Base-by-base conservation (phyloP, 2,113 vertebrate genomes). In the Isichthys henryi region DNA sequence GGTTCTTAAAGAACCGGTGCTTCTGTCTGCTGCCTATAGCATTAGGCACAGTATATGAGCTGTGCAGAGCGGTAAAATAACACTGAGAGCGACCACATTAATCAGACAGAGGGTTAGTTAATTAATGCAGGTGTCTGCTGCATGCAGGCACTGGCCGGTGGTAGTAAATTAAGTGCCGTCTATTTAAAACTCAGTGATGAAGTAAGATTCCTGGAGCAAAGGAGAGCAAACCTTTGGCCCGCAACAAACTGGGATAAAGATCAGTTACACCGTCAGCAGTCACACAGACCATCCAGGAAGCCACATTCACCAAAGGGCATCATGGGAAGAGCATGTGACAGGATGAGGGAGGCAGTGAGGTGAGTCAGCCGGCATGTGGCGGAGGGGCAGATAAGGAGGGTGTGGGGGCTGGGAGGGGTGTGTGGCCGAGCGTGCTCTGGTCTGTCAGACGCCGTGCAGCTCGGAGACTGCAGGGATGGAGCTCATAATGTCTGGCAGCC, bases 111-210 rank as follows among this genome's bases (percentile, higher is more conserved):
- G 43, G 45, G 45, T 27, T 84, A 48, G 82, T 45, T 84, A 48
- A 84, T 48, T 46, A 84, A 84, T 46, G 82, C 82, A 84, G 45
- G 43, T 48, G 82, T 46, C 82, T 23, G 82, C 39, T 43, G 45
- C 9, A 23, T 48, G 17, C 45, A 46, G 19, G 31, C 77, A 82
- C 15, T 17, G 77, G 31, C 43, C 3, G 3, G 7, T 45, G 15
- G 9, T 48, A 48, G 45, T 48, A 84, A n/a, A 48, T 23, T 45
- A 84, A 46, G 45, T 48, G 7, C 23, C 7, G 82, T 23, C 43
- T 84, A 84, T 84, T 80, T 80, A 80, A 80, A 80, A 80, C 13
- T 80, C 74, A 43, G 74, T 80, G 74, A 80, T 80, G 74, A 15
- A 80, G 74, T 39, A 19, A 43, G 74, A 80, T 80, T 80, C 35